These are phyloP conservation scores for Gephyroberyx darwinii DNA, from an alignment of 2,797 vertebrate genomes.

Conservation along the genomic window DNA sequence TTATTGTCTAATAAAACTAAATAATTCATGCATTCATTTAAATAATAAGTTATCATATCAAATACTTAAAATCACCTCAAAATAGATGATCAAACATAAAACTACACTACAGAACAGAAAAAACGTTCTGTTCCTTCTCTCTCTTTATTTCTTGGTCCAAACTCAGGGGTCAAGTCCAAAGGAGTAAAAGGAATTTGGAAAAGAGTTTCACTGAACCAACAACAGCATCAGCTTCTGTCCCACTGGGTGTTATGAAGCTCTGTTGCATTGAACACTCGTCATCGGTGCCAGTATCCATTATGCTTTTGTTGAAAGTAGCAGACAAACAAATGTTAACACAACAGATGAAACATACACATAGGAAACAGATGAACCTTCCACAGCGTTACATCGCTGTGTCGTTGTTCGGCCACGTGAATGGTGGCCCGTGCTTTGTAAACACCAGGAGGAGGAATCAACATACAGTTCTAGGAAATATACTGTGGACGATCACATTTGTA, in stretches of 20 bases:
- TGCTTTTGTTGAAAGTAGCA: constrained; percentile 19
- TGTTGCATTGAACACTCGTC: background rate
- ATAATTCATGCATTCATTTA: background rate
- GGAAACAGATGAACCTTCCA: constrained; percentile 14
- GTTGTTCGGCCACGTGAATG: constrained; percentile 11
- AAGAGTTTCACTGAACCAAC: constrained; percentile 4
- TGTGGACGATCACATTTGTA: background rate
- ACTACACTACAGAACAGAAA: constrained; percentile 8
- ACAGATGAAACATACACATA: constrained; percentile 26
- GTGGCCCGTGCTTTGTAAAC: constrained; percentile 54
- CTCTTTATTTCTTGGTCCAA: background rate
- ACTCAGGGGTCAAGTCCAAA: too few relatives aligned
- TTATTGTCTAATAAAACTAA: constrained; percentile 45
- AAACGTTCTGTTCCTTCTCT: background rate
- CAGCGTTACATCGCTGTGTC: background rate
- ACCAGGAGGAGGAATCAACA: constrained; percentile 12
- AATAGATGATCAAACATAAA: constrained; percentile 42
- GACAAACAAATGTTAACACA: constrained; percentile 28
- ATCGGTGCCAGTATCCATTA: background rate
- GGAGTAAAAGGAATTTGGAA: background rate
- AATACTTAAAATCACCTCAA: constrained; percentile 27
- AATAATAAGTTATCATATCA: constrained; percentile 3
- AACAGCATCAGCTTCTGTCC: background rate
- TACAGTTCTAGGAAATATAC: constrained; percentile 7
- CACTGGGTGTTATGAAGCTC: background rate